Base-by-base conservation (phyloP, 2,113 vertebrate species). In the Hiodon tergisus region DNA sequence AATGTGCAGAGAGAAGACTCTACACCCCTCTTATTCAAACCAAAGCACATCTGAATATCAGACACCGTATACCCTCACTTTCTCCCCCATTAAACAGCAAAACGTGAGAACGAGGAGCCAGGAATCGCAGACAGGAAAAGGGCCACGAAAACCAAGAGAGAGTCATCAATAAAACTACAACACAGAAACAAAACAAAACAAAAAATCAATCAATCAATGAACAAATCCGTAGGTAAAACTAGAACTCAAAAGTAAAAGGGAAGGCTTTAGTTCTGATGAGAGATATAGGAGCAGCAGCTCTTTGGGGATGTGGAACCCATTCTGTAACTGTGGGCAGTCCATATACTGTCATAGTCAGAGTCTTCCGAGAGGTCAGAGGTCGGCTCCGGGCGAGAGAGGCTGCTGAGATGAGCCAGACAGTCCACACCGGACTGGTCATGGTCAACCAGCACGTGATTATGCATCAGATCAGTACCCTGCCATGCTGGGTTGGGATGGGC, bases 381-480 rank as follows among this genome's bases (percentile, higher is more conserved):
- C 86, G 86, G 91, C 84, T 98, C 97, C 85, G 95, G 92, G 86
- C 96, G 93, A 63, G 96, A 96, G 89, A 99, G 92, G 84, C 97
- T 99, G 94, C 95, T 96, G 89, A 95, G 97, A 87, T 95, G 95
- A 86, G 95, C 96, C 83, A 94, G 88, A 86, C 93, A 92, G 89
- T 98, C 97, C 93, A 92, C 88, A 79, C 94, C 94, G 90, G 96
- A 93, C 89, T 96, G 95, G 92, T 98, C 96, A 90, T 91, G 91
- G 87, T 98, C 97, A 86, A 92, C 95, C 90, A 99, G 88, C 89
- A 99, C 96, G 86, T 99, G 97, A 93, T 99, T 99, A 93, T 99
- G 97, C 97, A 99, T 99, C 93, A 99, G 93, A 91, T 99, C 97
- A 82, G 97, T 99, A 90, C 96, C 97, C 92, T 99, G 97, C 97